A percentile compares a stretch with the other conserved stretches of the same genome.
Evolutionary conservation across 2,888 invertebrate genomes (phyloP).

Genomic region (Oligia latruncula): DNA sequence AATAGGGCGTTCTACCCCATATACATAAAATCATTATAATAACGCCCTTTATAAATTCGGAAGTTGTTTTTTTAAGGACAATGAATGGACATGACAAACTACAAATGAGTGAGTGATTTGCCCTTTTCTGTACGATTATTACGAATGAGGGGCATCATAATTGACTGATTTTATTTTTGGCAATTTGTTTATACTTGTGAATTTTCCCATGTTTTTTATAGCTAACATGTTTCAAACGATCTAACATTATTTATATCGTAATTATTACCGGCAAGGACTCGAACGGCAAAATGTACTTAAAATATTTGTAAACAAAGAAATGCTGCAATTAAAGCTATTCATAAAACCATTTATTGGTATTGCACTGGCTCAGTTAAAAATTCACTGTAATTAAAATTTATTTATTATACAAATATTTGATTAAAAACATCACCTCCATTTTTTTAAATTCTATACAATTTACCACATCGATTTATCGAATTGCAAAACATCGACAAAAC

Average conservation of each 20-base stretch:
- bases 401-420: constrained; percentile 34
- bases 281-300: constrained; percentile 37
- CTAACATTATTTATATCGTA: background rate
- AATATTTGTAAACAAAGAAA: constrained; percentile 51
- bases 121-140: background rate
- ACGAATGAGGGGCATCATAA: background rate
- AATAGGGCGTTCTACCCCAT: background rate
- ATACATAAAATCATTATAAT: background rate
- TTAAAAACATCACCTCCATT: constrained; percentile 44
- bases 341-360: constrained; percentile 38
- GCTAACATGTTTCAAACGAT: background rate
- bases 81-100: background rate
- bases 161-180: background rate
- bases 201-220: background rate
- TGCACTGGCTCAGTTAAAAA: constrained; percentile 44
- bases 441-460: constrained; percentile 28
- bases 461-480: constrained; percentile 44
- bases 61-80: background rate
- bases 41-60: background rate
- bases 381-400: constrained; percentile 2
- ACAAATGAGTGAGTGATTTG: background rate
- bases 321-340: constrained; percentile 64
- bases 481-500: constrained; percentile 54
- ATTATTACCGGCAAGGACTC: constrained; percentile 32
- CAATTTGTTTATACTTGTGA: background rate